Conservation (phyloP, 2,888 invertebrate species). For the Hypolimnas misippus region DNA sequence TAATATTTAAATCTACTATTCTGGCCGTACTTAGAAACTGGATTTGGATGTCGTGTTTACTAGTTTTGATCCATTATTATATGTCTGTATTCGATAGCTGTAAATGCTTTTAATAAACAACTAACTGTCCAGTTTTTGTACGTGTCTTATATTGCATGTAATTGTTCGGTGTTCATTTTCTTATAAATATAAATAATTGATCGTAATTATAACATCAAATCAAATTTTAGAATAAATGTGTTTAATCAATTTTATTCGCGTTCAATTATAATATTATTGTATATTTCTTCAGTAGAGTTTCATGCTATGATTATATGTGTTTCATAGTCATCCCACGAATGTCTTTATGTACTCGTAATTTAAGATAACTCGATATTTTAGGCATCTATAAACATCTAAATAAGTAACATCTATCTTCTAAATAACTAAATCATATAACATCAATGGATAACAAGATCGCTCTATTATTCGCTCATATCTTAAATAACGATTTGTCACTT, state of each 20-base stretch:
- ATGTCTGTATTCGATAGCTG: slow-evolving; percentile 21
- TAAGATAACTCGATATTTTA: neutral
- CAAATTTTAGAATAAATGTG: neutral
- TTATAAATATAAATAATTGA: slow-evolving; percentile 18
- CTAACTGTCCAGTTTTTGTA: slow-evolving; percentile 46
- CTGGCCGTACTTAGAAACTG: slow-evolving; percentile 45
- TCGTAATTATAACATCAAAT: slow-evolving; percentile 19
- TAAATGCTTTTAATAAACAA: slow-evolving; percentile 27
- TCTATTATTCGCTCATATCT: slow-evolving; percentile 1
- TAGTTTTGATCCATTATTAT: slow-evolving; percentile 25
- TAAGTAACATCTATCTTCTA: neutral
- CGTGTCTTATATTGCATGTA: slow-evolving; percentile 14
- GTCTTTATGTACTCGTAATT: neutral
- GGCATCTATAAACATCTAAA: too few relatives aligned
- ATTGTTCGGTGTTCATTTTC: slow-evolving; percentile 10
- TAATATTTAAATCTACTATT: slow-evolving; percentile 23
- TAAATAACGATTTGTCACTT: slow-evolving; percentile 9
- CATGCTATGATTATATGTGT: neutral
- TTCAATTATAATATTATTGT: neutral
- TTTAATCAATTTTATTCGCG: slow-evolving; percentile 6
- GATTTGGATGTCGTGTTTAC: slow-evolving; percentile 34
- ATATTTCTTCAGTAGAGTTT: neutral
- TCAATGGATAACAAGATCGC: neutral
- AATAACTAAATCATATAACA: too few relatives aligned
- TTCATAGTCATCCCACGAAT: slow-evolving; percentile 7